Base-by-base conservation (phyloP, 2,113 vertebrate species). In the Corythoichthys haematopterus region DNA sequence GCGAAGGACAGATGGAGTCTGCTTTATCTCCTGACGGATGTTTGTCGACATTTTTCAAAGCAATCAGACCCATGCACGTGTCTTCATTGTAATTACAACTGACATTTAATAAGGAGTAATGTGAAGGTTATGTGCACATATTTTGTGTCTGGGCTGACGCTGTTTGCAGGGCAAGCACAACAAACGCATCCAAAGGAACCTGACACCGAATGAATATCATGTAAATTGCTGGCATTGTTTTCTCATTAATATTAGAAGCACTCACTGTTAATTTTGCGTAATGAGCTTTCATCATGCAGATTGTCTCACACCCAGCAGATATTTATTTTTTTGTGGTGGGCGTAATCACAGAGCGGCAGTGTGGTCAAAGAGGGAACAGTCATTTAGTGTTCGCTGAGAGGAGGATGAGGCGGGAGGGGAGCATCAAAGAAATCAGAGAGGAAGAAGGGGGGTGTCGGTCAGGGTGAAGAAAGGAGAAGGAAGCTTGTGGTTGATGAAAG, bases 401-500 rank as follows among this genome's bases (percentile, higher is more conserved):
- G 60, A 33, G 40, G 60, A 62, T 62, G 60, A 62, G 60, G 11
- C 2, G 13, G 20, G 43, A 62, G 43, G 12, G n/a, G 38, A 45
- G 43, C 40, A 62, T 62, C 40, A 46, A 62, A 62, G 59, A 43
- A 60, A 40, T 37, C 37, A 40, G 38, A 62, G 40, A 45, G 59
- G 59, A 46, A 62, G 40, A 28, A 43, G 60, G 60, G 12, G 37
- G 58, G 20, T 15, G n/a, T 33, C 40, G 9, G 55, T 14, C 14
- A 3, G 43, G 40, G 40, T 62, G 60, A 46, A 62, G 43, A 20
- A 28, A 47, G 28, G 43, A 62, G 37, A 43, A 62, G 59, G 59
- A 62, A 33, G 60, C 43, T 62, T 62, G 43, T 62, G 60, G 38
- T 62, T 62, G 60, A 46, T 62, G 38, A 62, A 62, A 62, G 60